Evolutionary conservation across 2,113 vertebrate species (phyloP), one percentile per base, ranked within the genome.

Genomic region (Mionectes macconnelli): DNA sequence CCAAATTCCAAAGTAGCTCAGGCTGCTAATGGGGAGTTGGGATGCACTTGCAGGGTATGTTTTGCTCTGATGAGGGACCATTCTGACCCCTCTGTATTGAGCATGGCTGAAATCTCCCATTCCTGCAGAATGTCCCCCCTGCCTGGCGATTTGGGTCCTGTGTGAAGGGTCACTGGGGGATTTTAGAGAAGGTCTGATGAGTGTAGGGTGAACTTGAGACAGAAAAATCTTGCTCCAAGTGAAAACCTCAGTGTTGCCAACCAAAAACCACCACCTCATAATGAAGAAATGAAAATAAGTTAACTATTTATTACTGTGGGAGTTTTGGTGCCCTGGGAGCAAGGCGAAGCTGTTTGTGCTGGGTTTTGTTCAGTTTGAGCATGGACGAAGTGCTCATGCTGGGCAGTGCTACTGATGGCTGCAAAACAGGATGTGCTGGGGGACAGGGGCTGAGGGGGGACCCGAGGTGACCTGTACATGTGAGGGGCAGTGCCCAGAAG

Each of bases 71-170:
- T 52, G 13, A 23, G 60, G 57, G 40, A 44, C 31, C 63, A 55
- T 1, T 55, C 9, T 89, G 76, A 27, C 16, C 47, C 17, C 5
- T 42, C 25, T 9, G 21, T 28, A 45, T 5, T 7, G 72, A 59
- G 23, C 0, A 4, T 33, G 47, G 44, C 67, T 56, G 80, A 57
- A 37, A 19, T 30, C 31, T 27, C 57, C 75, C 5, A 0, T 8
- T 50, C 57, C 76, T 67, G 67, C 56, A 49, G 67, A 28, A 27
- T 4, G 40, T 11, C 8, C 3, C 8, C 25, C 6, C 10, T 21
- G 6, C 27, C 40, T 19, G 5, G 21, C 1, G 0, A 16, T 8
- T 1, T 9, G 1, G 2, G 10, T 55, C 39, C n/a, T 49, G 47
- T n/a, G 69, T 37, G 49, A 37, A 22, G 28, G 39, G 47, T 30